Base-by-base conservation (phyloP, 2,888 invertebrate species). In the Rotaria magnacalcarata region DNA sequence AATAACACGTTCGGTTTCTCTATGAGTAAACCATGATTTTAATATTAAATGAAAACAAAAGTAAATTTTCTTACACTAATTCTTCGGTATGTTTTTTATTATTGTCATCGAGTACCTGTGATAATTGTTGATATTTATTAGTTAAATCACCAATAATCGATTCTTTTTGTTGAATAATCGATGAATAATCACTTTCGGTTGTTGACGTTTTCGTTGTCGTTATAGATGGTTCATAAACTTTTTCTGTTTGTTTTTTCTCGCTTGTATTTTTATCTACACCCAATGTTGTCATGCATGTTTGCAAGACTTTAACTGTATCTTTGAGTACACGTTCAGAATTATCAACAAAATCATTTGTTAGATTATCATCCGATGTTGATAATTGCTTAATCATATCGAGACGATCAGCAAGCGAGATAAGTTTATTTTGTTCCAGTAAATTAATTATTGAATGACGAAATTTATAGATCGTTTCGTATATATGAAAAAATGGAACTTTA, bases 351-450 rank as follows among this genome's bases (percentile, higher is more conserved):
- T 80, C 80, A 43, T 43, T 47, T 0, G 80, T 21, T n/a, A 0
- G 2, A 47, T 80, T 43, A 7, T 21, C 8, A 75, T 75, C 75
- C 10, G 7, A 19, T 8, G 21, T 24, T 43, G 80, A 67, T 80
- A 80, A 43, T 80, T 80, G 43, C 5, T 47, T 80, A 14, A 47
- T 47, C 21, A 80, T 24, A 19, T 43, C 24, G 11, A 47, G n/a
- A n/a, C 47, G 80, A 47, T 80, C 80, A n/a, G 80, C 43, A 11
- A 80, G 47, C n/a, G 80, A 47, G 11, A 8, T 4, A 47, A 80
- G 47, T n/a, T 80, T 80, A 47, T 80, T 80, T 47, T 80, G 47
- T 80, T 80, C 80, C 11, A 80, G 47, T 80, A 80, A 80, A 47
- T 80, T 80, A 5, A 47, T 80, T 6, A 80, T 47, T n/a, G 47